phyloP scores from a whole-genome alignment of 64 coral and sea anemone species.

The Anthopleura sola region DNA sequence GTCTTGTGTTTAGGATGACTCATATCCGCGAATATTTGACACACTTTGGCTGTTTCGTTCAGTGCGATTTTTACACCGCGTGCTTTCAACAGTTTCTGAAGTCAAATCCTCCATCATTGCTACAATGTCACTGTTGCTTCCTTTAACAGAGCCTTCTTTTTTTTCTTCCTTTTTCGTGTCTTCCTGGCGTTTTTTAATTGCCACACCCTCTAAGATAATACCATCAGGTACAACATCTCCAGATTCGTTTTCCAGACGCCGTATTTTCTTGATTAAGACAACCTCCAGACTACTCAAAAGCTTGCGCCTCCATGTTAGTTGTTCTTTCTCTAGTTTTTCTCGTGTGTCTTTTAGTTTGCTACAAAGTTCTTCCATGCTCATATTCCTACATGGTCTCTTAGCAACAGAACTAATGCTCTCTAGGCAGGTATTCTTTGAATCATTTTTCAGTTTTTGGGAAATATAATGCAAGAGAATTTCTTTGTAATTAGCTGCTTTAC shows the following conservation, averaged over 20 bases:
- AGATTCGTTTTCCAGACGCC: background rate
- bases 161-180: background rate
- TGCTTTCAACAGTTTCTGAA: background rate
- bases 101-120: conserved; percentile 27
- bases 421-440: background rate
- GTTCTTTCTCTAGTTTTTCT: conserved; percentile 23
- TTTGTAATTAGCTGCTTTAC: conserved; percentile 21
- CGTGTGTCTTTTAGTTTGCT: background rate
- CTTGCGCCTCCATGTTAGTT: conserved; percentile 18
- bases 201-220: background rate
- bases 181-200: background rate
- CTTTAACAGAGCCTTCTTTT: background rate
- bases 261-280: conserved; percentile 34
- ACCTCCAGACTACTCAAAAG: conserved; percentile 19
- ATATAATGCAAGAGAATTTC: conserved; percentile 10
- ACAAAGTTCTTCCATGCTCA: conserved; percentile 28
- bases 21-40: conserved; percentile 19
- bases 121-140: conserved; percentile 22
- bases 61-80: background rate
- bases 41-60: background rate
- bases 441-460: conserved; percentile 20
- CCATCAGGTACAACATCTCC: conserved; percentile 1
- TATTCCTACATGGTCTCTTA: background rate
- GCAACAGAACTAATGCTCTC: background rate
- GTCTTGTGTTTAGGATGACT: background rate